Conservation (phyloP, 1,140 invertebrate genomes). For the Cephus cinctus region DNA sequence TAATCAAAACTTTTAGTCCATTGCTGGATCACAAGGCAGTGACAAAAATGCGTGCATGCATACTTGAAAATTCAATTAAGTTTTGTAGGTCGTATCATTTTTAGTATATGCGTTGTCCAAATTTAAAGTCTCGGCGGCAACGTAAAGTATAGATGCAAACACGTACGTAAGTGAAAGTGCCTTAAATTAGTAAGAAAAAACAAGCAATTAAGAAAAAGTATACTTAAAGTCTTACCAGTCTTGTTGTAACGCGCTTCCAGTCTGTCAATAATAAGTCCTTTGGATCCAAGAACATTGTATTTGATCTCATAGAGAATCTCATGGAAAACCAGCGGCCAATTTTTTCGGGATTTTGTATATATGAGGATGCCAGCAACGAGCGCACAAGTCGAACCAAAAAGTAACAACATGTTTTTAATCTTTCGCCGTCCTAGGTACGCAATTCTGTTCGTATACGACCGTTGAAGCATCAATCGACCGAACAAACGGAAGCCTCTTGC, state of each 20-base stretch:
- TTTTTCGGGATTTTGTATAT: slow-evolving; percentile 22
- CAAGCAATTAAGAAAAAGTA: no score
- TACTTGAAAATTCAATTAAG: no score
- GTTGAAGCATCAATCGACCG: no score
- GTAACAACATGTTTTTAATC: slow-evolving; percentile 15
- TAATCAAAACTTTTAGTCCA: no score
- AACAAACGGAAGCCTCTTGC: no score
- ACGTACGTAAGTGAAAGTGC: not conserved
- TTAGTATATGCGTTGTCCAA: no score
- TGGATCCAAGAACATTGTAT: slow-evolving; percentile 57
- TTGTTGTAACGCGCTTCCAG: slow-evolving; percentile 54
- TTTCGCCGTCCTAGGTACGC: not conserved
- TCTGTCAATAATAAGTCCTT: slow-evolving; percentile 57
- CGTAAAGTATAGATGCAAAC: no score
- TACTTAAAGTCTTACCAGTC: slow-evolving; percentile 55
- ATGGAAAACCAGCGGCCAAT: not conserved
- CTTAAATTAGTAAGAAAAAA: slow-evolving; percentile 4
- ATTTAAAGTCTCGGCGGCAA: no score
- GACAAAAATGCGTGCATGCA: no score
- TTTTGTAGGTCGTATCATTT: no score
- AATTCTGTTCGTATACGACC: not conserved
- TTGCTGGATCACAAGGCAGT: no score
- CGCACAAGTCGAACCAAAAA: slow-evolving; percentile 29
- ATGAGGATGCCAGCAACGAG: slow-evolving; percentile 28
- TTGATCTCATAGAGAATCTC: slow-evolving; percentile 40